phyloP scores from a whole-genome alignment of 2,113 vertebrate genomes.

The Nothocercus julius region DNA sequence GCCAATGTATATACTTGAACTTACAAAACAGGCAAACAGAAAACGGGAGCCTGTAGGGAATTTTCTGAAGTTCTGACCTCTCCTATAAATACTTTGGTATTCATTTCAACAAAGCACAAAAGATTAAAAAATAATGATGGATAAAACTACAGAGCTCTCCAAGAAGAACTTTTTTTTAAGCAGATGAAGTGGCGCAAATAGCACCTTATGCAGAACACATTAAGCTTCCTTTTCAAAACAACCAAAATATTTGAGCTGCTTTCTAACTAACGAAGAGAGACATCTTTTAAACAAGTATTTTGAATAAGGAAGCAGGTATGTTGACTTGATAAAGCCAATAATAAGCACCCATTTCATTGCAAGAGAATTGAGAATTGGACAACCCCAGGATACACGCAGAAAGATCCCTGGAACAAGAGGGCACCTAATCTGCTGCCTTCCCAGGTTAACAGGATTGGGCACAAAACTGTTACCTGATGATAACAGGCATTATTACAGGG shows the following conservation, averaged over 20 bases:
- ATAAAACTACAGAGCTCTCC: neutral
- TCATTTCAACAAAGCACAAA: neutral
- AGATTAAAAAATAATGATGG: neutral
- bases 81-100: neutral
- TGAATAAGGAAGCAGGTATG: rapidly evolving
- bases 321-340: neutral
- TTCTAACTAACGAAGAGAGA: neutral
- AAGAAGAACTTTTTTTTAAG: neutral
- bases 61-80: neutral
- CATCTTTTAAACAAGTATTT: rapidly evolving
- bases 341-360: neutral
- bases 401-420: rapidly evolving
- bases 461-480: neutral
- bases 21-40: rapidly evolving
- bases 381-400: neutral
- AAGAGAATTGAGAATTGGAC: neutral
- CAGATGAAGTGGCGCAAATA: neutral
- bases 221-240: neutral
- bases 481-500: neutral
- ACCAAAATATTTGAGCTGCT: neutral
- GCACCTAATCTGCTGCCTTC: neutral
- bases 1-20: neutral
- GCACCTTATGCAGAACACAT: neutral
- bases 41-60: neutral
- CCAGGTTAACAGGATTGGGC: neutral